Base-by-base conservation (phyloP, 2,797 vertebrate species). In the Pseudomugil tenellus region DNA sequence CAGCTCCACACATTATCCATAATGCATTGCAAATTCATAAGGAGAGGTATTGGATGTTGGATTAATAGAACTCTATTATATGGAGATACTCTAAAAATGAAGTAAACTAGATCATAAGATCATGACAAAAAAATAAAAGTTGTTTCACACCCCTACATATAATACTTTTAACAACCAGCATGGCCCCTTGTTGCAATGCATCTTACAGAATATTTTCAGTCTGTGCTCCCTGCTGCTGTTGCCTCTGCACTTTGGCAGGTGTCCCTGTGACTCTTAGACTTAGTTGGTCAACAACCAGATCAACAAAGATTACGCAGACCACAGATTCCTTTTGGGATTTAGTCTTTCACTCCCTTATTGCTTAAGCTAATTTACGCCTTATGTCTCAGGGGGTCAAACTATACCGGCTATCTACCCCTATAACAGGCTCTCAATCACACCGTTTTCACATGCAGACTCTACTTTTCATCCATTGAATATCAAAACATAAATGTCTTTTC, bases 281-380 rank as follows among this genome's bases (percentile, higher is more conserved):
- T 70, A 48, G 11, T 72, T 73, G 63, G 31, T 58, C 52, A 79
- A 43, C 75, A 74, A 86, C 69, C 70, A 84, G 89, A 85, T 87
- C 59, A 87, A 64, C 62, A 65, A 55, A 74, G 85, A 84, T 88
- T 86, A 85, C 25, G 28, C 13, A 70, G 23, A 77, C 63, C 11
- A 31, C 53, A 51, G 56, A 75, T 63, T 34, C 54, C 60, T 75
- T 54, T n/a, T 35, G 17, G 51, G 67, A 58, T 49, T 73, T 60
- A 3, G 9, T 37, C 29, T 29, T 79, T 39, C 65, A 67, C 48
- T 9, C 43, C 54, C 57, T 32, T 52, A 56, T 2, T 70, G 32
- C 4, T 48, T 13, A 48, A 3, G 53, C 56, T 58, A 54, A 70
- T 13, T 56, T 58, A 56, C 58, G 58, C 19, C 35, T 49, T 49